Evolutionary conservation across 2,113 vertebrate species (phyloP).

Genomic region (Tetrax tetrax): DNA sequence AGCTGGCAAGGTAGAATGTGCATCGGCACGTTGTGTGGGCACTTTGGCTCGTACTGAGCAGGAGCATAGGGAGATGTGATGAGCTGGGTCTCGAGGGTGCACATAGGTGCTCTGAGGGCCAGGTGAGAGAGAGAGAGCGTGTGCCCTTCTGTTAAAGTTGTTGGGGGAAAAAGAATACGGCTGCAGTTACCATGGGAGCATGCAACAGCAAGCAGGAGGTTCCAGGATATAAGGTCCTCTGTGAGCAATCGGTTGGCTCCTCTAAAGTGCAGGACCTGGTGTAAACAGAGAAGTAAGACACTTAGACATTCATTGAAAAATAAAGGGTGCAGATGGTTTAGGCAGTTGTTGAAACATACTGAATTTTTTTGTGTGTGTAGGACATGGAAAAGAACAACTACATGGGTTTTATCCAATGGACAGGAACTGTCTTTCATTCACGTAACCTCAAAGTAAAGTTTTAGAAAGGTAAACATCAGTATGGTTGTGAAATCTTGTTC

Average conservation of each 20-base stretch:
- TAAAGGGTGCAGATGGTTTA: not conserved
- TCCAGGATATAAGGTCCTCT: not conserved
- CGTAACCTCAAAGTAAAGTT: not conserved
- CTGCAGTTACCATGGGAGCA: not conserved
- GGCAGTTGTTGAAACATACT: not conserved
- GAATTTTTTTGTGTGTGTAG: not conserved
- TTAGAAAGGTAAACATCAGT: not conserved
- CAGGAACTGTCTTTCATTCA: not conserved
- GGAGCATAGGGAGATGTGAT: fast-evolving
- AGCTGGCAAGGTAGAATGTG: not conserved
- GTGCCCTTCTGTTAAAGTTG: not conserved
- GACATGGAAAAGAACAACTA: not conserved
- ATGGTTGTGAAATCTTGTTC: not conserved
- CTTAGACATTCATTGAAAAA: not conserved
- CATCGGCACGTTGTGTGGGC: fast-evolving
- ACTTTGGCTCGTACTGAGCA: not conserved
- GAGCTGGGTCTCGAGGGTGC: not conserved
- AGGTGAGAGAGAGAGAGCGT: not conserved
- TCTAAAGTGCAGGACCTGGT: not conserved
- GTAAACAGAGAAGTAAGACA: not conserved
- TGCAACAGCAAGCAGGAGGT: not conserved
- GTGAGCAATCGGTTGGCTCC: not conserved
- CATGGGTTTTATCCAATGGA: not conserved
- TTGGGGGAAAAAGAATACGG: not conserved
- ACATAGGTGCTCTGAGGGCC: not conserved